Evolutionary conservation across 1,140 invertebrate genomes (phyloP), one percentile per base, ranked within the genome.

Genomic region (Zaprionus capensis): DNA sequence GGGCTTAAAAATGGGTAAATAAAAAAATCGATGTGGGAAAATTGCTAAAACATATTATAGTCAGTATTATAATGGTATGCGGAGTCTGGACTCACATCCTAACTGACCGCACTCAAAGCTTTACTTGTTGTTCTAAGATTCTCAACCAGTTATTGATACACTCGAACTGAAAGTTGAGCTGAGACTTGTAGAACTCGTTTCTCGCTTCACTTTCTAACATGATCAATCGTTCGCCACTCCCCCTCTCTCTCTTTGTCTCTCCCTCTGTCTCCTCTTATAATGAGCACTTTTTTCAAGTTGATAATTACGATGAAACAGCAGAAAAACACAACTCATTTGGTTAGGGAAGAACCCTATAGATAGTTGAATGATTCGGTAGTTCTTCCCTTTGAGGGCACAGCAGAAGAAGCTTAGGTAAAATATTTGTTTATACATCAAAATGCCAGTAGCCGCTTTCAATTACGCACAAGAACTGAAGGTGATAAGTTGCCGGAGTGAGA

Each of bases 301-400:
- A 88, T 88, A 88, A 88, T 88, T 88, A 90, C 81, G 85, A 88
- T 88, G 84, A 88, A 87, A 81, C 68, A 70, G 84, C 84, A 88
- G 49, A 90, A 86, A 82, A 46, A 36, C 5, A 66, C 58, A 71
- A 66, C 78, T 88, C 81, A 87, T 87, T 87, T 87, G 84, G 65
- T 81, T 87, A 85, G 67, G 22, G 24, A 26, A 59, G 24, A 76
- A 59, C 46, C 73, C 62, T 65, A 64, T 15, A 36, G 14, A 59
- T 6, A 76, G 56, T 77, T 78, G 73, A 69, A 90, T 88, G 85
- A 90, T 77, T 76, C 76, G 57, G 57, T 41, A 34, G 70, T 71
- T 82, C 64, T 68, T 55, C 56, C 66, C 36, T 70, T 71, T 22
- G 55, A 66, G 67, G 71, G 78, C 62, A 41, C 31, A 41, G 14